Percentiles rank a stretch among this genome's conserved stretches.
Evolutionary conservation across 2,888 invertebrate species (phyloP).

Genomic region (Anaspis maculata): DNA sequence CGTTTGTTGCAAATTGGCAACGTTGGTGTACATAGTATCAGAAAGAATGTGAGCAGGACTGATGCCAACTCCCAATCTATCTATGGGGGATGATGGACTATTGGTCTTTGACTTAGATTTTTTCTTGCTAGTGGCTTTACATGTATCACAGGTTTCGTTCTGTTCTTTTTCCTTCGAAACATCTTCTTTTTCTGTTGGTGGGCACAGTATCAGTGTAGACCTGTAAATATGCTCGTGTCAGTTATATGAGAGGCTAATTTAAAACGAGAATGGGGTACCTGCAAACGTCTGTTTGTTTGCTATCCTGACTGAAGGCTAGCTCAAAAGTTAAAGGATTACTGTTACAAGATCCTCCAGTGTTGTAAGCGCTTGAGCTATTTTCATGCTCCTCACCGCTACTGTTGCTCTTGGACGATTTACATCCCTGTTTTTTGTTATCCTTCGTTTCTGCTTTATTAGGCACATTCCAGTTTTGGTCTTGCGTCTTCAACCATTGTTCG

Average conservation of each 20-base stretch:
- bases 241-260: conserved; percentile 3
- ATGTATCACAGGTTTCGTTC: conserved; percentile 26
- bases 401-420: conserved; percentile 33
- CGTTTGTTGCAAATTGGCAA: conserved; percentile 59
- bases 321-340: conserved; percentile 53
- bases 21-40: conserved; percentile 63
- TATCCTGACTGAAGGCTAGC: conserved; percentile 41
- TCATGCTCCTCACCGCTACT: conserved; percentile 52
- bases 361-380: conserved; percentile 62
- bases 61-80: conserved; percentile 20
- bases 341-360: conserved; percentile 68
- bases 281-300: conserved; percentile 36
- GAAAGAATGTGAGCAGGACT: conserved; percentile 38
- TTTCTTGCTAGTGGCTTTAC: conserved; percentile 25
- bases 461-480: conserved; percentile 17
- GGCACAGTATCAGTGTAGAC: conserved; percentile 34
- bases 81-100: conserved; percentile 31
- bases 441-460: conserved; percentile 19
- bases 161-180: conserved; percentile 21
- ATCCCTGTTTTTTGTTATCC: conserved; percentile 21
- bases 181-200: conserved; percentile 26
- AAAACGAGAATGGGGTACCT: conserved; percentile 21
- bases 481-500: conserved; percentile 33
- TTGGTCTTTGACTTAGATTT: conserved; percentile 30
- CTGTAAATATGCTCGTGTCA: conserved; percentile 18